Conservation (phyloP, 2,797 vertebrate genomes). For the Rachycentron canadum region DNA sequence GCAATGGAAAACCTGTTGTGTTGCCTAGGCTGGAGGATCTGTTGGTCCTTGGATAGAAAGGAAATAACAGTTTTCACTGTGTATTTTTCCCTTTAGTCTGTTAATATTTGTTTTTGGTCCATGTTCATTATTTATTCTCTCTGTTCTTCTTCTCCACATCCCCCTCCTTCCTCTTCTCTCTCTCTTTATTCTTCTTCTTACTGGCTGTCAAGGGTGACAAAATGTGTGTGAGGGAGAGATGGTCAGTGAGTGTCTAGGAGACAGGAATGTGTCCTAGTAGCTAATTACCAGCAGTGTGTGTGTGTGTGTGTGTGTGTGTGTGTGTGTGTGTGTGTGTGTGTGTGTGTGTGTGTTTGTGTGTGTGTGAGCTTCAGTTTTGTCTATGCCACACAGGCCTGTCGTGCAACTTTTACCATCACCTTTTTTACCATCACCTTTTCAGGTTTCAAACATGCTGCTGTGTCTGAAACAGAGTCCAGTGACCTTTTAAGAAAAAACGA, state of each 20-base stretch:
- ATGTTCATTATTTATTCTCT: neutral
- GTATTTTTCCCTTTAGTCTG: neutral
- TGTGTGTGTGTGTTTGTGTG: neutral
- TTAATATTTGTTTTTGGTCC: neutral
- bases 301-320: neutral
- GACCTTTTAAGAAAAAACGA: slow-evolving; percentile 30
- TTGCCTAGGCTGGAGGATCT: neutral
- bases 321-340: neutral
- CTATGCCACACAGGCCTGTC: neutral
- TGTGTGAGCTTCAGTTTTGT: slow-evolving; percentile 8
- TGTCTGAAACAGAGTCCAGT: neutral
- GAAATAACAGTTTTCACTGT: neutral
- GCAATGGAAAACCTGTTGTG: neutral
- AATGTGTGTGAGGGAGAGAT: slow-evolving; percentile 7
- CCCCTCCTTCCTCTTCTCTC: neutral
- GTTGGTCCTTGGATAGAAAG: neutral
- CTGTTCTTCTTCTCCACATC: neutral
- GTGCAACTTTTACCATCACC: slow-evolving; percentile 7
- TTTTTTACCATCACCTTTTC: slow-evolving; percentile 17
- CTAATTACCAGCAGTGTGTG: slow-evolving; percentile 55
- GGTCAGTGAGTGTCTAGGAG: slow-evolving; percentile 35
- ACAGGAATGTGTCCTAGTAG: slow-evolving; percentile 56
- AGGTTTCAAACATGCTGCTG: neutral
- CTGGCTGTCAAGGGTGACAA: slow-evolving; percentile 8
- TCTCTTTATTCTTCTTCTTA: slow-evolving; percentile 6